Percentiles rank a stretch among this genome's conserved stretches.
These are phyloP conservation scores for Zosterops hypoxanthus DNA, from an alignment of 2,113 vertebrate species.

Conservation along the genomic window DNA sequence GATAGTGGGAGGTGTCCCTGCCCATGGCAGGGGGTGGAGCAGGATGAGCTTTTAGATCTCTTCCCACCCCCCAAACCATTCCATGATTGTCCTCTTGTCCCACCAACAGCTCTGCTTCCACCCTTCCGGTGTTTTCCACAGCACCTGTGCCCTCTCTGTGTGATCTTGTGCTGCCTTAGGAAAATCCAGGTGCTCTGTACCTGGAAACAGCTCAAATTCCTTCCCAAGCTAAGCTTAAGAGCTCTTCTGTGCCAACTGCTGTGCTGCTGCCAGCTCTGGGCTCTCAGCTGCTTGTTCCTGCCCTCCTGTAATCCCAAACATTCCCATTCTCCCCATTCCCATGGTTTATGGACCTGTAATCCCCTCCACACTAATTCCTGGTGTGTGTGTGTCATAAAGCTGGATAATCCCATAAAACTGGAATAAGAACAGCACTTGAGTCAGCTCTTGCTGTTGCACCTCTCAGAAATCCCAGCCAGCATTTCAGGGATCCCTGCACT, in stretches of 20 bases:
- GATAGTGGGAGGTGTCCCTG: neutral
- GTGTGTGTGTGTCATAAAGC: neutral
- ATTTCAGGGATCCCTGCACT: neutral
- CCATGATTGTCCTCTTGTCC: neutral
- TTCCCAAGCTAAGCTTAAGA: neutral
- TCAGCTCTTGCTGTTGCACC: neutral
- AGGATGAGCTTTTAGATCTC: neutral
- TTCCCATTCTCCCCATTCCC: neutral
- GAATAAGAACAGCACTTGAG: neutral
- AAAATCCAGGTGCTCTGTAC: neutral
- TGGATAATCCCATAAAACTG: neutral
- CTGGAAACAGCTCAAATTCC: neutral
- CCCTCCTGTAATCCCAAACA: neutral
- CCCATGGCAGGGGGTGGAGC: neutral
- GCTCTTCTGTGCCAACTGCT: neutral
- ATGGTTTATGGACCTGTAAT: neutral
- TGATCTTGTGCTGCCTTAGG: neutral
- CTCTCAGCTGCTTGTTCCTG: neutral
- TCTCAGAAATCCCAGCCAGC: neutral
- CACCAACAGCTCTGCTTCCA: neutral
- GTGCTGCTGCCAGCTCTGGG: accelerated
- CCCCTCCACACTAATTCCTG: neutral
- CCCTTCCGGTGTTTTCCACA: neutral
- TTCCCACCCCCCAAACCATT: neutral
- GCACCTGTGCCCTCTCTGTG: accelerated